Conservation (phyloP, 2,113 vertebrate genomes). For the Dipodomys stephensi region DNA sequence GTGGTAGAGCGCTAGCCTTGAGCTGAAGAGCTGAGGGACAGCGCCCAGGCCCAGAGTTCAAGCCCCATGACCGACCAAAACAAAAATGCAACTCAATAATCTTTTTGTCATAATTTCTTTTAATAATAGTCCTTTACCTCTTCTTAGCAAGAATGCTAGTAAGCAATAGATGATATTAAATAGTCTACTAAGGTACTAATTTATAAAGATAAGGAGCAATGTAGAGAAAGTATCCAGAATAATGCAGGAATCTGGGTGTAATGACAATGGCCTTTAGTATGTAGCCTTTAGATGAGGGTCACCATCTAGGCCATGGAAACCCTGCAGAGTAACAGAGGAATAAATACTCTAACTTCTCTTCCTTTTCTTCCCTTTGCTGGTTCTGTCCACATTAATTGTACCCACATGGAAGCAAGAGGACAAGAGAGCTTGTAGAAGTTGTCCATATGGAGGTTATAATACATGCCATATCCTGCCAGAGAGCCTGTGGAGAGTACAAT, state of each 20-base stretch:
- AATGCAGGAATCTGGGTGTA: not conserved
- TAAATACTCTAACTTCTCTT: not conserved
- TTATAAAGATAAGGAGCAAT: constrained; percentile 2
- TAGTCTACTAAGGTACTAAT: constrained; percentile 26
- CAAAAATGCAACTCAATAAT: not conserved
- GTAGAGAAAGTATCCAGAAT: not conserved
- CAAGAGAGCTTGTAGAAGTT: not conserved
- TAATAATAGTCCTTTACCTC: constrained; percentile 44
- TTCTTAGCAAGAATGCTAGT: not conserved
- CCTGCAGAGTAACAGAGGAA: not conserved
- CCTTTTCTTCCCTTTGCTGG: not conserved
- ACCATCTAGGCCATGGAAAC: not conserved
- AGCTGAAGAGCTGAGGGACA: too few relatives aligned
- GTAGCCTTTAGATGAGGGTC: not conserved
- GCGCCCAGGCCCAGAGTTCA: too few relatives aligned
- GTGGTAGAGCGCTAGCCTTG: too few relatives aligned
- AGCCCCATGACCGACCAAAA: too few relatives aligned
- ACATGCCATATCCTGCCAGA: not conserved
- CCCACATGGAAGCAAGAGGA: not conserved
- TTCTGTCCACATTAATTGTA: not conserved
- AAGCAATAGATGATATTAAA: constrained; percentile 15
- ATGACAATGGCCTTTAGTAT: not conserved
- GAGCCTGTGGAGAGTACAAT: not conserved
- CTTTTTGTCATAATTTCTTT: constrained; percentile 17
- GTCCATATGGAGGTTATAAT: too few relatives aligned